Conservation (phyloP, 2,888 invertebrate genomes). For the Morpho achilles region DNA sequence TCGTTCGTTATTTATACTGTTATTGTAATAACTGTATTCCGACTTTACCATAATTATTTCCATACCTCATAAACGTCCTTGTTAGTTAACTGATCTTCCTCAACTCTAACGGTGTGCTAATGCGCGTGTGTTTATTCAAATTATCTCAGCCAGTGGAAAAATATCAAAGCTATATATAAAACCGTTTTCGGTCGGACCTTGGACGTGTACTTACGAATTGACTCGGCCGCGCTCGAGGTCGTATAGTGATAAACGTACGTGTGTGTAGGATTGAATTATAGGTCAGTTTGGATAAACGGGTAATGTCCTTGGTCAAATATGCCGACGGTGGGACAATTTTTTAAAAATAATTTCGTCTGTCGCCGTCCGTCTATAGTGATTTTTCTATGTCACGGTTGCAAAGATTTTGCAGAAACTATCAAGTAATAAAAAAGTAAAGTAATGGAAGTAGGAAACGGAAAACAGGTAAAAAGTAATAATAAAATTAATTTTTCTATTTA, state of each 20-base stretch:
- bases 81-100: constrained; percentile 29
- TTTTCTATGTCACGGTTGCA: constrained; percentile 12
- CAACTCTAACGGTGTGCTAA: constrained; percentile 22
- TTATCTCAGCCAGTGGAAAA: constrained; percentile 29
- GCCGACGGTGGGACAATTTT: constrained; percentile 1
- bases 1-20: too few relatives aligned
- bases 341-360: neutral
- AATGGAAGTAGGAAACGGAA: too few relatives aligned
- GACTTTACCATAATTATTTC: too few relatives aligned
- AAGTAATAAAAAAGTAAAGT: too few relatives aligned
- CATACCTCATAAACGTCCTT: constrained; percentile 1
- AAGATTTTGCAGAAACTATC: neutral
- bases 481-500: too few relatives aligned
- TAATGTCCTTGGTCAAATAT: constrained; percentile 27
- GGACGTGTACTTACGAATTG: constrained; percentile 57
- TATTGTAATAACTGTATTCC: too few relatives aligned
- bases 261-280: constrained; percentile 31
- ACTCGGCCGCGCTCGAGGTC: constrained; percentile 54
- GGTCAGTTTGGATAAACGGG: constrained; percentile 32
- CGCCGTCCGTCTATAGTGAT: neutral
- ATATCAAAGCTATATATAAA: constrained; percentile 34
- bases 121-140: constrained; percentile 16
- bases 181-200: constrained; percentile 50
- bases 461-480: too few relatives aligned
- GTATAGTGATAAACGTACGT: constrained; percentile 37